phyloP scores from a whole-genome alignment of 2,888 invertebrate genomes.

The Cremastinae sp. region DNA sequence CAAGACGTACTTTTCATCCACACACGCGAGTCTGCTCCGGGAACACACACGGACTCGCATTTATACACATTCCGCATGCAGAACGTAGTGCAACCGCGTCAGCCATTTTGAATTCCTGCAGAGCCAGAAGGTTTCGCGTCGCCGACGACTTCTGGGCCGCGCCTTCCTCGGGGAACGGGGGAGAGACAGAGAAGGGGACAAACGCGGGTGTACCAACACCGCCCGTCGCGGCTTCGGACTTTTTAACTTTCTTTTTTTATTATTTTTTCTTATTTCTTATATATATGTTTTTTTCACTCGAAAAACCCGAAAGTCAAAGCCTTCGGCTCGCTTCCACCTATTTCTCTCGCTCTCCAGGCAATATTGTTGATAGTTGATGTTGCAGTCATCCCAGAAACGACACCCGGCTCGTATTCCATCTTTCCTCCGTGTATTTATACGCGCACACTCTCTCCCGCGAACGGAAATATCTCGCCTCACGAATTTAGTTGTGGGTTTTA shows the following conservation, averaged over 20 bases:
- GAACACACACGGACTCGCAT: constrained; percentile 24
- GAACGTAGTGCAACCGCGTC: constrained; percentile 60
- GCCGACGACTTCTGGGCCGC: constrained; percentile 44
- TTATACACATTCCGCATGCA: constrained; percentile 41
- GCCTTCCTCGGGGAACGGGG: constrained; percentile 20
- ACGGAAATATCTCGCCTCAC: constrained; percentile 26
- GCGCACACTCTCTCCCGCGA: not conserved
- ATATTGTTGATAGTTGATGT: constrained; percentile 79
- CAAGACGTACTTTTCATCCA: constrained; percentile 2
- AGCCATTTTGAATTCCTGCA: constrained; percentile 79
- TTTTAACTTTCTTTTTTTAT: constrained; percentile 71
- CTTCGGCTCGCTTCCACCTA: constrained; percentile 32
- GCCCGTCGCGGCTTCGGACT: constrained; percentile 13
- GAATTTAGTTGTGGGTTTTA: constrained; percentile 36
- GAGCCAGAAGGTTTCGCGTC: constrained; percentile 60
- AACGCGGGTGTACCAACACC: constrained; percentile 34
- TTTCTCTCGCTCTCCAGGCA: constrained; percentile 62
- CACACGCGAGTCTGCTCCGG: no score
- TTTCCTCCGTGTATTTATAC: not conserved
- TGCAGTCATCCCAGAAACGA: constrained; percentile 66
- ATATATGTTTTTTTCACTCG: constrained; percentile 53
- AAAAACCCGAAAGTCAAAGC: constrained; percentile 68
- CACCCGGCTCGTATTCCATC: constrained; percentile 34
- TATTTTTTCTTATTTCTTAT: no score
- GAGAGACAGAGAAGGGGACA: constrained; percentile 16